A percentile compares a stretch with the other conserved stretches of the same genome.
Conservation (phyloP, 2,888 invertebrate species). For the Dendrolimus houi region DNA sequence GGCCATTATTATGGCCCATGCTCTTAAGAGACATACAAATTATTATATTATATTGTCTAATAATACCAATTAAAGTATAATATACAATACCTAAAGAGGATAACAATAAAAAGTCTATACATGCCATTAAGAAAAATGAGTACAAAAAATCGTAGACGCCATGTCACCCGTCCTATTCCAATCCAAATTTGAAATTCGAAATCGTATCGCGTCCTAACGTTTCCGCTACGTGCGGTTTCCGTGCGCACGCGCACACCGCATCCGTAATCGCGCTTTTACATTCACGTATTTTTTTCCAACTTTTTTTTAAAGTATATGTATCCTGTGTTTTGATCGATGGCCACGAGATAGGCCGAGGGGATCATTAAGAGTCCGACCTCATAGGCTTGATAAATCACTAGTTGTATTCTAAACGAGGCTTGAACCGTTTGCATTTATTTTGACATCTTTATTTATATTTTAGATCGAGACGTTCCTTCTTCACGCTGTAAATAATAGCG, state of each 20-base stretch:
- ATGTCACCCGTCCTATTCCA: conserved; percentile 45
- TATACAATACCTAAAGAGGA: neutral
- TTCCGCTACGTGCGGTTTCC: conserved; percentile 71
- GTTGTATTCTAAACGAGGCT: neutral
- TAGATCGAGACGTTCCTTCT: neutral
- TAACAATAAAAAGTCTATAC: neutral
- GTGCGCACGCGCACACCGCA: conserved; percentile 60
- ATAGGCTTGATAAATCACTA: conserved; percentile 19
- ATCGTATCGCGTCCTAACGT: conserved; percentile 74
- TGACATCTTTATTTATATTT: neutral
- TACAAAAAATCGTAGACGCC: conserved; percentile 47
- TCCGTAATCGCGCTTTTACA: conserved; percentile 57
- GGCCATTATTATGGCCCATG: no score
- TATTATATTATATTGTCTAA: no score
- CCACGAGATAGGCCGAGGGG: conserved; percentile 44
- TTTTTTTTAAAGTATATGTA: conserved; percentile 50
- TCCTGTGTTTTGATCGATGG: conserved; percentile 70
- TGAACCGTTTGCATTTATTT: neutral
- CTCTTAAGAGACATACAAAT: no score
- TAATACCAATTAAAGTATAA: no score
- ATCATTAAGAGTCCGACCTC: conserved; percentile 47
- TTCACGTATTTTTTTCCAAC: conserved; percentile 26
- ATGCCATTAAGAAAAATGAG: conserved; percentile 21
- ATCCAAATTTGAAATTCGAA: conserved; percentile 69
- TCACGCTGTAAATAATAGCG: neutral